These are phyloP conservation scores for Cantharis flavilabris DNA, from an alignment of 2,888 invertebrate genomes.

Conservation along the genomic window DNA sequence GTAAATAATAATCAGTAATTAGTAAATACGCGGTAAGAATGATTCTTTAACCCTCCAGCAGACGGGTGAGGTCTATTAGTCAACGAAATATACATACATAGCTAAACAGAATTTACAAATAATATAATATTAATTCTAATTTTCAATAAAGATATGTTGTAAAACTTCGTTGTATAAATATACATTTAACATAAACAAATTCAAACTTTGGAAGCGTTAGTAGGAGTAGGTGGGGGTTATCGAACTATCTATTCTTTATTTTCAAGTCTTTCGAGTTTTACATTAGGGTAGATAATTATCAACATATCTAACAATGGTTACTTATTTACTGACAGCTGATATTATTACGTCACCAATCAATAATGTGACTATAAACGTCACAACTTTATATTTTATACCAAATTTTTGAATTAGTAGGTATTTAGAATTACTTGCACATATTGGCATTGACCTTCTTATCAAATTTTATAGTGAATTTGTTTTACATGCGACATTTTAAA, in stretches of 20 bases:
- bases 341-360: not conserved
- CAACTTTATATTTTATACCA: not conserved
- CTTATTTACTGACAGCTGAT: not conserved
- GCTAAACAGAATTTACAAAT: too few relatives aligned
- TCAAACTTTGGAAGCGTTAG: too few relatives aligned
- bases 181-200: too few relatives aligned
- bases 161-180: too few relatives aligned
- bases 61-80: too few relatives aligned
- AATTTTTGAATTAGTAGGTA: not conserved
- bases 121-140: too few relatives aligned
- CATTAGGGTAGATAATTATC: not conserved
- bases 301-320: not conserved
- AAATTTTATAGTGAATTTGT: not conserved
- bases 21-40: too few relatives aligned
- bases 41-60: too few relatives aligned
- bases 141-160: too few relatives aligned
- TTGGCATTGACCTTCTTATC: not conserved
- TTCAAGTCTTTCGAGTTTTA: not conserved
- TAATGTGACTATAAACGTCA: not conserved
- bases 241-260: not conserved
- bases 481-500: not conserved
- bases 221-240: too few relatives aligned
- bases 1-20: too few relatives aligned
- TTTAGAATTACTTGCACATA: not conserved
- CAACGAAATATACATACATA: too few relatives aligned